phyloP scores from a whole-genome alignment of 2,113 vertebrate genomes.

The Bujurquina vittata region DNA sequence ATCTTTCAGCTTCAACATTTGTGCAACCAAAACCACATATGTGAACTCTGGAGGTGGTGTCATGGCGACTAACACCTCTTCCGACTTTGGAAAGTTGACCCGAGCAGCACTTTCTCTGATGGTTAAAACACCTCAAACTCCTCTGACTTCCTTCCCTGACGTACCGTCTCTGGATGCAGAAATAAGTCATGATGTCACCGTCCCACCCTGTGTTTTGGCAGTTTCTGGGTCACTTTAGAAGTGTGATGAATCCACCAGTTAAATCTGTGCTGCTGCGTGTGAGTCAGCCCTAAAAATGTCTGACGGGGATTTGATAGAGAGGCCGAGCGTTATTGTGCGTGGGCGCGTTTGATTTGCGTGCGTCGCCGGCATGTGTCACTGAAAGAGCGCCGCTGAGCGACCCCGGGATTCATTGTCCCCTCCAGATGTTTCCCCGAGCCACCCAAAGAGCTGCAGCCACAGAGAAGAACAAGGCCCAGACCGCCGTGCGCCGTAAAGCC shows the following conservation, averaged over 20 bases:
- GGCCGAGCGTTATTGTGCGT: slow-evolving; percentile 12
- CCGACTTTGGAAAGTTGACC: background rate
- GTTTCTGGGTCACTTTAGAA: background rate
- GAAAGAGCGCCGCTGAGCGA: background rate
- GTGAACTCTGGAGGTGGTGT: background rate
- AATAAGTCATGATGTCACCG: slow-evolving; percentile 32
- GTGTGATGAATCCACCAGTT: background rate
- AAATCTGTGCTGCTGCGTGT: background rate
- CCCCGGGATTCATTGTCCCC: slow-evolving; percentile 30
- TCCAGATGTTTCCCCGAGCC: slow-evolving; percentile 67
- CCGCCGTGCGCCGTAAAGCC: slow-evolving; percentile 23
- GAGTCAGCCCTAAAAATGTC: slow-evolving; percentile 28
- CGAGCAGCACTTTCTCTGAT: background rate
- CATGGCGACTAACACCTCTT: background rate
- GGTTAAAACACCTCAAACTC: background rate
- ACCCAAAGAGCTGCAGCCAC: slow-evolving; percentile 38
- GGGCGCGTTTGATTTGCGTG: slow-evolving; percentile 11
- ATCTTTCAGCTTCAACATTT: accelerated
- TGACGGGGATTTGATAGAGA: background rate
- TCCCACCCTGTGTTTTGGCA: slow-evolving; percentile 17
- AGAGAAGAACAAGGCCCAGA: slow-evolving; percentile 14
- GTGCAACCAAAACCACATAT: background rate
- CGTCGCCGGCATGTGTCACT: slow-evolving; percentile 35
- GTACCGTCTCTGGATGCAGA: slow-evolving; percentile 11
- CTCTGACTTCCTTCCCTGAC: slow-evolving; percentile 34